Conservation (phyloP, 2,888 invertebrate species). For the Trachelus troglodyta region DNA sequence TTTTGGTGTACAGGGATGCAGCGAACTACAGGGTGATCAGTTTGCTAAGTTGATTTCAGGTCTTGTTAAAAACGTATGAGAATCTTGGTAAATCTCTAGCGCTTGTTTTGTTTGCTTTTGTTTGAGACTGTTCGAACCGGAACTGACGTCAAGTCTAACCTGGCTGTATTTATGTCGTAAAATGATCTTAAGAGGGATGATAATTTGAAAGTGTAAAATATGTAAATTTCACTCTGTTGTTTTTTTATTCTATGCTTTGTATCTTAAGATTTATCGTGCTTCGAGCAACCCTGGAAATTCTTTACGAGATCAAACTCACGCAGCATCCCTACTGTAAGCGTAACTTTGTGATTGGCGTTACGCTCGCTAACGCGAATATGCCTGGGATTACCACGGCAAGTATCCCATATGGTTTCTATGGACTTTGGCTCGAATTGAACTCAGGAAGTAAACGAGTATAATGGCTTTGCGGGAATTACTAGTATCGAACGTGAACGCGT, state of each 20-base stretch:
- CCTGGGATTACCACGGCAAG: background rate
- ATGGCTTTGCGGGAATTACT: background rate
- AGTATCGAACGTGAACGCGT: background rate
- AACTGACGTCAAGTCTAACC: no score
- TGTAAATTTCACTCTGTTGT: background rate
- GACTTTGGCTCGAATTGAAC: background rate
- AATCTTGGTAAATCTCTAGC: no score
- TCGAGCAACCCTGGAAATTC: background rate
- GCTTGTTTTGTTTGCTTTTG: no score
- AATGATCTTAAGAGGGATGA: no score
- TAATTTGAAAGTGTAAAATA: background rate
- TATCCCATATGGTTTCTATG: background rate
- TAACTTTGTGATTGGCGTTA: background rate
- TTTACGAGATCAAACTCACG: background rate
- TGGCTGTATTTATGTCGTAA: no score
- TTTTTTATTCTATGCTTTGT: background rate
- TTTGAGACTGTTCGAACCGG: background rate
- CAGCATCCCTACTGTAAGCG: background rate
- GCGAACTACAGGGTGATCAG: background rate
- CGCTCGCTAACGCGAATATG: background rate
- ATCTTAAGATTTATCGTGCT: background rate
- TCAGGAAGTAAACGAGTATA: background rate
- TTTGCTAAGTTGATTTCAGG: background rate
- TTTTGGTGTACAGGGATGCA: background rate
- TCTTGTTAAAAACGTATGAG: background rate